A percentile compares a stretch with the other conserved stretches of the same genome.
Conservation (phyloP, 2,888 invertebrate species). For the Lamellibrachia satsuma region DNA sequence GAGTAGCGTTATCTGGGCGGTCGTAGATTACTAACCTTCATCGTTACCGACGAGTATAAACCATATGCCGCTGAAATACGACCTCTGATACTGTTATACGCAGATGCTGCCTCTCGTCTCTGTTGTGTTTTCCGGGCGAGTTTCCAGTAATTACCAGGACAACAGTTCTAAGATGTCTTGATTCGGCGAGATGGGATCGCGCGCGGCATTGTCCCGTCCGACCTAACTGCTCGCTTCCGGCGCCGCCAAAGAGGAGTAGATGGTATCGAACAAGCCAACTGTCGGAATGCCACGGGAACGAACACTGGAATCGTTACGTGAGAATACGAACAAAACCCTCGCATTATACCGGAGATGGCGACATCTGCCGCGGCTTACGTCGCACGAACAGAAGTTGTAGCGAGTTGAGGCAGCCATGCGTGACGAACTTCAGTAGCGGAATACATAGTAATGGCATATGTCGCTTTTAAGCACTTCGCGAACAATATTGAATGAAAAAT, state of each 20-base stretch:
- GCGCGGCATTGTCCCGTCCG: neutral
- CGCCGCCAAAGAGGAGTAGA: neutral
- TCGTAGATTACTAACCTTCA: neutral
- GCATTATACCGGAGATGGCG: neutral
- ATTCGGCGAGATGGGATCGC: neutral
- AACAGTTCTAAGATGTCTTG: constrained; percentile 7
- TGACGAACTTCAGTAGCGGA: no score
- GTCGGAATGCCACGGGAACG: neutral
- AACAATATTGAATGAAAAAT: no score
- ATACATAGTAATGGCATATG: no score
- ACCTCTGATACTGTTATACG: neutral
- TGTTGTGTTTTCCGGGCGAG: neutral
- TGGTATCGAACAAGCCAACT: neutral
- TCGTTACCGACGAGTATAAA: neutral
- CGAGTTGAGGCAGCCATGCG: neutral
- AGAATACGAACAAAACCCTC: neutral
- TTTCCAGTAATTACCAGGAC: neutral
- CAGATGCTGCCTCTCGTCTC: neutral
- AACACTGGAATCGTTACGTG: neutral
- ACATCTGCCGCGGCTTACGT: constrained; percentile 1
- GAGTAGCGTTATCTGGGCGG: neutral
- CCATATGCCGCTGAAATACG: neutral
- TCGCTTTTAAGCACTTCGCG: no score
- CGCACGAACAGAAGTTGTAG: neutral
- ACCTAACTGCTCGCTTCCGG: neutral